Evolutionary conservation across 2,797 vertebrate genomes (phyloP).

Genomic region (Catharus ustulatus): DNA sequence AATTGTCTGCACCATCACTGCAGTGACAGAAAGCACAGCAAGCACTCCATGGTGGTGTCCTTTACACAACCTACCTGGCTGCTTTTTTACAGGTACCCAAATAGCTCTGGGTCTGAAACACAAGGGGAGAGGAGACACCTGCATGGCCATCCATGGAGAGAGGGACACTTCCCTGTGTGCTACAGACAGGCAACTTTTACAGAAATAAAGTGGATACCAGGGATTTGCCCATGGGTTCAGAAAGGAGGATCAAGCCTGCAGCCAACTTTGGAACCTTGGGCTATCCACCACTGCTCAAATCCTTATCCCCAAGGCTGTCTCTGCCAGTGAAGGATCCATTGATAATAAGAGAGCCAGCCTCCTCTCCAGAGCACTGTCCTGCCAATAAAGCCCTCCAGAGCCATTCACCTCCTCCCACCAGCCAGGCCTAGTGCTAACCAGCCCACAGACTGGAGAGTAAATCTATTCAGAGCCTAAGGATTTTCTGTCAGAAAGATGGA

Average conservation of each 20-base stretch:
- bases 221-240: not conserved
- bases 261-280: not conserved
- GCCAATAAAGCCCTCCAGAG: conserved; percentile 22
- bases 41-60: not conserved
- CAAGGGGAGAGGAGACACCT: not conserved
- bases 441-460: conserved; percentile 6
- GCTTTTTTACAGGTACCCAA: not conserved
- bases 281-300: not conserved
- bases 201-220: not conserved
- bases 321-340: rapidly evolving
- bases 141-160: not conserved
- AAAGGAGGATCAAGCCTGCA: not conserved
- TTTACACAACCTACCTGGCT: not conserved
- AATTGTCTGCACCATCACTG: not conserved
- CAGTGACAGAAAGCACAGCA: not conserved
- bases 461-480: conserved; percentile 28
- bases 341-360: not conserved
- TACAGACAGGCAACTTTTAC: not conserved
- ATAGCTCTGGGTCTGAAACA: not conserved
- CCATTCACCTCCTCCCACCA: conserved; percentile 24
- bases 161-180: not conserved
- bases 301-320: not conserved
- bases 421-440: conserved; percentile 3
- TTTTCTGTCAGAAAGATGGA: conserved; percentile 61
- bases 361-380: not conserved